A percentile compares a stretch with the other conserved stretches of the same genome.
phyloP scores from a whole-genome alignment of 2,113 vertebrate species.

The Dipodomys merriami region DNA sequence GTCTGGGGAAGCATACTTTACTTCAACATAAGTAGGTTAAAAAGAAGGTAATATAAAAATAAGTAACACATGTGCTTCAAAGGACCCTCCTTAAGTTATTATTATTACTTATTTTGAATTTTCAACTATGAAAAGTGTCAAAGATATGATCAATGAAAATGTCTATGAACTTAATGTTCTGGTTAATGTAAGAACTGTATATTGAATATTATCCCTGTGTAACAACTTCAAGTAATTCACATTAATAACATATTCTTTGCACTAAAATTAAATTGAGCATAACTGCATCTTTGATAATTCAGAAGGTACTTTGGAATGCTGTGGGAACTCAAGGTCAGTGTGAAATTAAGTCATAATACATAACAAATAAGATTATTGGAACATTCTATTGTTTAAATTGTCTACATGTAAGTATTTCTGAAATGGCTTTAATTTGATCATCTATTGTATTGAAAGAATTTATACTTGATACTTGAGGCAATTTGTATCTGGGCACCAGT shows the following conservation, averaged over 20 bases:
- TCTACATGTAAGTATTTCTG: constrained; percentile 27
- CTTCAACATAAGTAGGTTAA: background rate
- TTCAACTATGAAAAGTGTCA: constrained; percentile 15
- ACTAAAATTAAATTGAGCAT: constrained; percentile 49
- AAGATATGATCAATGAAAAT: background rate
- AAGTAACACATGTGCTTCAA: background rate
- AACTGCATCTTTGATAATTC: background rate
- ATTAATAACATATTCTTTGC: constrained; percentile 48
- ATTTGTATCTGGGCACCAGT: background rate
- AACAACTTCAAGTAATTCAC: constrained; percentile 41
- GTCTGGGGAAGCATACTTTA: background rate
- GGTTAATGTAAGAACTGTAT: background rate
- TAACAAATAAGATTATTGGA: constrained; percentile 4
- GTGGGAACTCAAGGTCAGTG: background rate
- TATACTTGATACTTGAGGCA: background rate
- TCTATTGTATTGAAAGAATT: background rate
- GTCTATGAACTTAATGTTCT: constrained; percentile 4
- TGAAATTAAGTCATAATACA: constrained; percentile 7
- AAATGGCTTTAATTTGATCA: background rate
- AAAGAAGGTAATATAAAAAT: background rate
- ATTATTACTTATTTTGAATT: background rate
- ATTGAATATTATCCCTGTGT: background rate
- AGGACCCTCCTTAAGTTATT: background rate
- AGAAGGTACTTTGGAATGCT: background rate
- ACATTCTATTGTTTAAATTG: background rate